Percentiles rank a stretch among this genome's conserved stretches.
These are phyloP conservation scores for Pipistrellus nathusii DNA, from an alignment of 2,797 vertebrate genomes.

Conservation along the genomic window DNA sequence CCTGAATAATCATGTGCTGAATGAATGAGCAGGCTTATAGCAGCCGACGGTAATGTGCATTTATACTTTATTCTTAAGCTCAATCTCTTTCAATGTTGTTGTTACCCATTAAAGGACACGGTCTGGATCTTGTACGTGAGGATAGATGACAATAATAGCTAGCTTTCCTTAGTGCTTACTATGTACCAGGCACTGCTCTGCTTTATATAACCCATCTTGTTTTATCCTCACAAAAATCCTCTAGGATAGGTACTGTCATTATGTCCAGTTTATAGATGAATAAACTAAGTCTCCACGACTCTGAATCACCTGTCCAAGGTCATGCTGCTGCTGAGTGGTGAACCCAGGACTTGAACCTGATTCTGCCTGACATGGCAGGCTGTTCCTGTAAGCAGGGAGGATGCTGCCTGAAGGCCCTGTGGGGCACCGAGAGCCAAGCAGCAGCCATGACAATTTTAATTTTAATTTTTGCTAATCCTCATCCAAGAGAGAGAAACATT, in stretches of 20 bases:
- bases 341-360: not conserved
- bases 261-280: not conserved
- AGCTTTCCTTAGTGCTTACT: not conserved
- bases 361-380: not conserved
- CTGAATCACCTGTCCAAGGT: not conserved
- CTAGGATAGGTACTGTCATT: not conserved
- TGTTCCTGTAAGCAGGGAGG: not conserved
- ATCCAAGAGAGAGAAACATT: no score
- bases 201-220: not conserved
- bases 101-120: not conserved
- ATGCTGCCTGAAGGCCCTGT: not conserved
- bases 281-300: not conserved
- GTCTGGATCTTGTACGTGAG: not conserved
- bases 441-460: not conserved
- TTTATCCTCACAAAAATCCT: not conserved
- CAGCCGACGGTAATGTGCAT: not conserved
- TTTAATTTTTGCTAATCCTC: no score
- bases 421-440: rapidly evolving
- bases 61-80: not conserved
- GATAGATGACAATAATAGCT: not conserved
- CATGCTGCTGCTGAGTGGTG: not conserved
- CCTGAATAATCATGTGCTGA: not conserved
- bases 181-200: not conserved
- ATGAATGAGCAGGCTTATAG: not conserved
- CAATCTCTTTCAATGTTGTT: not conserved